Evolutionary conservation across 2,888 invertebrate genomes (phyloP).

Genomic region (Drosophila fulvimacula): DNA sequence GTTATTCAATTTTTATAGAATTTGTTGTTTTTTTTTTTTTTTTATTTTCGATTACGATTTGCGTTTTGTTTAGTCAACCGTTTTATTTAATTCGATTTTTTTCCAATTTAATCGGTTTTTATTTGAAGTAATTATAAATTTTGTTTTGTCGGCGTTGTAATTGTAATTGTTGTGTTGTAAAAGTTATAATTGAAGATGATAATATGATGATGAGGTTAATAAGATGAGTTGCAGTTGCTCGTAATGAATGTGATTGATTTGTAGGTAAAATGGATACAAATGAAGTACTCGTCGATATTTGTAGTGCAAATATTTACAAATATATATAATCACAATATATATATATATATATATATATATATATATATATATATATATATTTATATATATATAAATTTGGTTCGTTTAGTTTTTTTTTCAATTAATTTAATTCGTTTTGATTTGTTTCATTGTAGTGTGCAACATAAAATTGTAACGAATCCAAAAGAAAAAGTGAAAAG

Average conservation of each 20-base stretch:
- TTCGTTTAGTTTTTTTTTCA: slow-evolving; percentile 30
- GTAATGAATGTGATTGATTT: slow-evolving; percentile 34
- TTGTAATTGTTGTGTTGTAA: slow-evolving; percentile 8
- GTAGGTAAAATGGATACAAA: slow-evolving; percentile 17
- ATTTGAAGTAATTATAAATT: slow-evolving; percentile 36
- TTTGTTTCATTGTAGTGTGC: slow-evolving; percentile 52
- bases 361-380: not conserved
- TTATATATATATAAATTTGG: slow-evolving; percentile 8
- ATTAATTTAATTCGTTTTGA: slow-evolving; percentile 25
- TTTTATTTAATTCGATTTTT: slow-evolving; percentile 34
- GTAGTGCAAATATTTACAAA: slow-evolving; percentile 60
- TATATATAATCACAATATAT: slow-evolving; percentile 4
- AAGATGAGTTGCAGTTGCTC: slow-evolving; percentile 46
- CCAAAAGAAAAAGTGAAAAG: slow-evolving; percentile 72
- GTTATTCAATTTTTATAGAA: slow-evolving; percentile 30
- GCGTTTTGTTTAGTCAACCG: slow-evolving; percentile 49
- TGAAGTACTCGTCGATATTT: slow-evolving; percentile 43
- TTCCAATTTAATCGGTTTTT: slow-evolving; percentile 38
- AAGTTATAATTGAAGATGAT: slow-evolving; percentile 40
- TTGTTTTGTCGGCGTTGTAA: slow-evolving; percentile 16
- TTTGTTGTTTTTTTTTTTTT: slow-evolving; percentile 39
- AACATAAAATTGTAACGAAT: slow-evolving; percentile 68
- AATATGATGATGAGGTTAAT: slow-evolving; percentile 48
- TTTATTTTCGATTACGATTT: slow-evolving; percentile 43
- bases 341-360: not conserved